Evolutionary conservation across 2,888 invertebrate species (phyloP).

Genomic region (Ctenicera cuprea): DNA sequence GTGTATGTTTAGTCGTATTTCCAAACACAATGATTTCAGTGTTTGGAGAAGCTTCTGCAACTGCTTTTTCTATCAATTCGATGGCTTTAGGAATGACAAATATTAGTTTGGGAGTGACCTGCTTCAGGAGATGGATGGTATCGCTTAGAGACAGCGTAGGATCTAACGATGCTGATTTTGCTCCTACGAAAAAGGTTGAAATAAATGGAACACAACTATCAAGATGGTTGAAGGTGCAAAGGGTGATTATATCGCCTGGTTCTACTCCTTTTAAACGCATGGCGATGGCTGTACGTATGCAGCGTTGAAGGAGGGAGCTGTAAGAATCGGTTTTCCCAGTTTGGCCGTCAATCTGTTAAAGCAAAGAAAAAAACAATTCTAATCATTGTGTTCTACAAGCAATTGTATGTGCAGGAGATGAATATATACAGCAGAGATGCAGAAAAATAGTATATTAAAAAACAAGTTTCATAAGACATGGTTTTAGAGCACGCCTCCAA

Average conservation of each 20-base stretch:
- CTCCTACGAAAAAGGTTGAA: constrained; percentile 72
- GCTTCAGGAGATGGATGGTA: constrained; percentile 57
- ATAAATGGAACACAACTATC: constrained; percentile 72
- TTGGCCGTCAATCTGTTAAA: constrained; percentile 35
- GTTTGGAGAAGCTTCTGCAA: not conserved
- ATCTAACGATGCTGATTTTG: constrained; percentile 62
- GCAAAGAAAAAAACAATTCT: not conserved
- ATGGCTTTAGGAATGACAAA: constrained; percentile 28
- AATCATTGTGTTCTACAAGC: no score
- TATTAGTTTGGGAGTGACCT: constrained; percentile 48
- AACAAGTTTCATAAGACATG: no score
- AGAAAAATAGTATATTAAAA: no score
- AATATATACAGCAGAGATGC: no score
- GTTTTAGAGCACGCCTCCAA: no score
- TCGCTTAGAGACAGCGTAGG: constrained; percentile 59
- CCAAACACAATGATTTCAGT: constrained; percentile 43
- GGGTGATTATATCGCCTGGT: constrained; percentile 71
- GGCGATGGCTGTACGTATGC: constrained; percentile 16
- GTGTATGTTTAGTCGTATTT: constrained; percentile 42
- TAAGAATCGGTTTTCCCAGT: constrained; percentile 65
- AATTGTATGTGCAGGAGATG: not conserved
- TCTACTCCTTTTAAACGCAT: constrained; percentile 66
- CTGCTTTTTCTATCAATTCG: constrained; percentile 17
- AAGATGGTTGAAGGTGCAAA: constrained; percentile 72
- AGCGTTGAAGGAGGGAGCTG: constrained; percentile 59